Conservation (phyloP, 2,888 invertebrate species). For the Formica aserva region DNA sequence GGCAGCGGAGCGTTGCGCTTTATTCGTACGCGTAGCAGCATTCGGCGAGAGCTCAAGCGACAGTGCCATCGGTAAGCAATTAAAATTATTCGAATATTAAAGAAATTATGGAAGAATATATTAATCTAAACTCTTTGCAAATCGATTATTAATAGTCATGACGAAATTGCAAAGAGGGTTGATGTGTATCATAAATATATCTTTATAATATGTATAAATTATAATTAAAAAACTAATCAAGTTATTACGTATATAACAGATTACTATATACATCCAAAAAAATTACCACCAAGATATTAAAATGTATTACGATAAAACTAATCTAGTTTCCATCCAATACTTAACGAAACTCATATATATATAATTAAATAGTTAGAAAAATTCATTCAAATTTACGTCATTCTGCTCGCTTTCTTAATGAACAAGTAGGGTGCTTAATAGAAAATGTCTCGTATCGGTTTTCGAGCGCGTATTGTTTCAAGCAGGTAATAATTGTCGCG, state of each 20-base stretch:
- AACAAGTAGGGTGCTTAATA: background rate
- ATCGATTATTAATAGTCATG: background rate
- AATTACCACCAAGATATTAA: background rate
- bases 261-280: background rate
- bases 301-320: background rate
- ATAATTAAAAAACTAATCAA: background rate
- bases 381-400: background rate
- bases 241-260: background rate
- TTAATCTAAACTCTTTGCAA: background rate
- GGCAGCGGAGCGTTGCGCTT: conserved; percentile 83
- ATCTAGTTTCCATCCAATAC: background rate
- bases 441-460: conserved; percentile 20
- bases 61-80: conserved; percentile 82
- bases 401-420: background rate
- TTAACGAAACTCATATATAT: conserved; percentile 12
- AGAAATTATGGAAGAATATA: background rate
- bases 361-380: conserved; percentile 21
- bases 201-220: background rate
- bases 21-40: conserved; percentile 83
- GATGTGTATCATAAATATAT: background rate
- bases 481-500: conserved; percentile 34
- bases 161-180: background rate
- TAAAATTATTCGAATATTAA: conserved; percentile 51
- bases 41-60: conserved; percentile 81
- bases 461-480: conserved; percentile 34